Percentiles rank a stretch among this genome's conserved stretches.
Conservation (phyloP, 30 jellyfish, hydroid and myxozoan species). For the Cassiopea xamachana region DNA sequence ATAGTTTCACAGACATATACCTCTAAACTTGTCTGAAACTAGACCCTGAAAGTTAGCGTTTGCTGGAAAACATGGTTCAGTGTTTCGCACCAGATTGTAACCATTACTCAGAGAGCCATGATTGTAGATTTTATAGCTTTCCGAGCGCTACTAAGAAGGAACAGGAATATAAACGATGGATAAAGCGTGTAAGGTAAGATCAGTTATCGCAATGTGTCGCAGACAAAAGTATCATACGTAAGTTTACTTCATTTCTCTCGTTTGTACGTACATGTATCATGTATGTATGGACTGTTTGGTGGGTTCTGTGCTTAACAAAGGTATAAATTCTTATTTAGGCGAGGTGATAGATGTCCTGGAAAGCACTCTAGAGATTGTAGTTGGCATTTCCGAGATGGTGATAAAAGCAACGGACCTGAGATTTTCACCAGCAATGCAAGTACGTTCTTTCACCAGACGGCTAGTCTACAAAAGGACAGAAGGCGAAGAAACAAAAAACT, state of each 20-base stretch:
- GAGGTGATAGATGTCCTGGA: slow-evolving; percentile 41
- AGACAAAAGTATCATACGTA: too few relatives aligned
- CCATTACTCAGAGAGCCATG: slow-evolving; percentile 41
- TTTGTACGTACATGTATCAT: too few relatives aligned
- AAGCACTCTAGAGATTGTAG: slow-evolving; percentile 21
- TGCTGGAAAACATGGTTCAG: slow-evolving; percentile 7
- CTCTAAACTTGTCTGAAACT: too few relatives aligned
- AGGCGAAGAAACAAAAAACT: not conserved
- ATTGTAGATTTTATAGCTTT: slow-evolving; percentile 10
- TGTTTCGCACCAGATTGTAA: slow-evolving; percentile 34
- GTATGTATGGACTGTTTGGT: not conserved
- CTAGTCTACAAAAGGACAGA: too few relatives aligned
- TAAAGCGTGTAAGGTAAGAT: not conserved
- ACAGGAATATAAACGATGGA: slow-evolving; percentile 10
- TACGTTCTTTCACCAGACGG: too few relatives aligned
- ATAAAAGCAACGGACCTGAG: slow-evolving; percentile 15
- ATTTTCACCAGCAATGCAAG: not conserved
- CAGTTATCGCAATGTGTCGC: too few relatives aligned
- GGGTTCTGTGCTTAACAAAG: not conserved
- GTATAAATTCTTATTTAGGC: slow-evolving; percentile 3
- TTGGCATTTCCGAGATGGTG: slow-evolving; percentile 47
- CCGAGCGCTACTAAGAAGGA: slow-evolving; percentile 21
- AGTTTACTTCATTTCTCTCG: too few relatives aligned
- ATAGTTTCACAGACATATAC: too few relatives aligned
- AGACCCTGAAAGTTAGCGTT: too few relatives aligned